A percentile compares a stretch with the other conserved stretches of the same genome.
These are phyloP conservation scores for Megaceryle torquata DNA, from an alignment of 2,113 vertebrate species.

Conservation along the genomic window DNA sequence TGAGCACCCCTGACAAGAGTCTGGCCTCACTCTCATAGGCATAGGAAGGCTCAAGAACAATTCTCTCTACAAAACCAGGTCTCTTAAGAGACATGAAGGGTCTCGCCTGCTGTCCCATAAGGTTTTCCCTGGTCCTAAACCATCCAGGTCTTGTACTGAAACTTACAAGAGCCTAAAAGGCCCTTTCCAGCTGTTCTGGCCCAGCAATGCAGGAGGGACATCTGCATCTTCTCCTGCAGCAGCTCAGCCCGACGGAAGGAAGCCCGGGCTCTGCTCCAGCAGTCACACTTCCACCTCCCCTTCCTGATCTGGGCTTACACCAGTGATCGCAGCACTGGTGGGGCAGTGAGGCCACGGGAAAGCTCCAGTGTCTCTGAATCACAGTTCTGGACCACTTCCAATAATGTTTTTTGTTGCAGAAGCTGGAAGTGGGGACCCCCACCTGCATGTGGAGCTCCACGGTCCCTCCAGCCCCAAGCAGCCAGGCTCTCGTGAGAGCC, in stretches of 20 bases:
- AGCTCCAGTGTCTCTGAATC: background rate
- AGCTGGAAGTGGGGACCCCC: background rate
- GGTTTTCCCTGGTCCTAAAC: background rate
- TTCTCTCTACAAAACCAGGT: background rate
- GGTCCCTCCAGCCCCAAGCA: rapidly evolving
- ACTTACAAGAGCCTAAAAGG: background rate
- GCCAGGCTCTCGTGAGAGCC: background rate
- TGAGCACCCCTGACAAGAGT: background rate
- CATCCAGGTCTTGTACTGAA: background rate
- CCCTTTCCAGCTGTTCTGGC: background rate
- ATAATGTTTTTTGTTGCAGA: background rate
- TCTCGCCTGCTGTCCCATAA: background rate
- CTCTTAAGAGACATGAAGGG: background rate
- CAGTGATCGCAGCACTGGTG: background rate
- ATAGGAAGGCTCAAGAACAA: background rate
- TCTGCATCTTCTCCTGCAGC: background rate
- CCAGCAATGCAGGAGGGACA: background rate
- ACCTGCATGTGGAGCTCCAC: background rate
- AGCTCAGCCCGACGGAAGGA: background rate
- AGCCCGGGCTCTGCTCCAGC: slow-evolving; percentile 3
- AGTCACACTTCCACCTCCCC: background rate
- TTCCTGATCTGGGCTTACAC: background rate
- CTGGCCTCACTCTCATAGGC: background rate
- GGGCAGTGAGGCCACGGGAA: background rate
- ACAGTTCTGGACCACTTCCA: background rate